These are phyloP conservation scores for Polydrusus cervinus DNA, from an alignment of 2,888 invertebrate genomes.

Conservation along the genomic window DNA sequence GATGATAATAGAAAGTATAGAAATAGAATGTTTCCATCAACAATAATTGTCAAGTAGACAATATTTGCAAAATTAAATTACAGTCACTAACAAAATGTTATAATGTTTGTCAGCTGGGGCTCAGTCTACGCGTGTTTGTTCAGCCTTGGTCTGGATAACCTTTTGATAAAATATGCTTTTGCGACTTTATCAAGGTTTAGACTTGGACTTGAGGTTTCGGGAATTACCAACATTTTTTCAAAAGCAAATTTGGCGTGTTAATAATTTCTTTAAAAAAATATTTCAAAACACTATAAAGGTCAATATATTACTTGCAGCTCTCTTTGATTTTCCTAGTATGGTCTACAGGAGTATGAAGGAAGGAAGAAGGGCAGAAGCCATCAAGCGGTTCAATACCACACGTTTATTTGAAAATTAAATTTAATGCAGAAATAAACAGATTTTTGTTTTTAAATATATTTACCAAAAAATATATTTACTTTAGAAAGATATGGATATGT, in stretches of 20 bases:
- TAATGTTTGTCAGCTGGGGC: slow-evolving; percentile 3
- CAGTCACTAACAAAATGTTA: background rate
- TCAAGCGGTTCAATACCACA: too few relatives aligned
- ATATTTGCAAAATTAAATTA: slow-evolving; percentile 16
- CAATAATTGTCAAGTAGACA: slow-evolving; percentile 2
- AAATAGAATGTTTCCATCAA: slow-evolving; percentile 4
- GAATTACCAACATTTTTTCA: background rate
- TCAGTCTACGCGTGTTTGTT: background rate
- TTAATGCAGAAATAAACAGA: too few relatives aligned
- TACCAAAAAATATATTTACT: too few relatives aligned
- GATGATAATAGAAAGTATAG: background rate
- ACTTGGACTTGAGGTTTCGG: background rate
- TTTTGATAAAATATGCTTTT: slow-evolving; percentile 28
- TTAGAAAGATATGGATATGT: too few relatives aligned
- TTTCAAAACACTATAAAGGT: too few relatives aligned
- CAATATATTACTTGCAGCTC: too few relatives aligned
- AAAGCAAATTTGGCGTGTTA: background rate
- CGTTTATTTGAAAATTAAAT: too few relatives aligned
- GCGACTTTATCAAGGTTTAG: slow-evolving; percentile 12
- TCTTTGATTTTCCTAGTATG: too few relatives aligned
- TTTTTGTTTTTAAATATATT: too few relatives aligned
- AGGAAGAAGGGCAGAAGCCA: too few relatives aligned
- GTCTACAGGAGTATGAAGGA: too few relatives aligned
- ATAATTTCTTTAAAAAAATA: too few relatives aligned
- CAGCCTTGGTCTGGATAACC: slow-evolving; percentile 31